Conservation (phyloP, 2,113 vertebrate genomes). For the Leiothrix lutea region DNA sequence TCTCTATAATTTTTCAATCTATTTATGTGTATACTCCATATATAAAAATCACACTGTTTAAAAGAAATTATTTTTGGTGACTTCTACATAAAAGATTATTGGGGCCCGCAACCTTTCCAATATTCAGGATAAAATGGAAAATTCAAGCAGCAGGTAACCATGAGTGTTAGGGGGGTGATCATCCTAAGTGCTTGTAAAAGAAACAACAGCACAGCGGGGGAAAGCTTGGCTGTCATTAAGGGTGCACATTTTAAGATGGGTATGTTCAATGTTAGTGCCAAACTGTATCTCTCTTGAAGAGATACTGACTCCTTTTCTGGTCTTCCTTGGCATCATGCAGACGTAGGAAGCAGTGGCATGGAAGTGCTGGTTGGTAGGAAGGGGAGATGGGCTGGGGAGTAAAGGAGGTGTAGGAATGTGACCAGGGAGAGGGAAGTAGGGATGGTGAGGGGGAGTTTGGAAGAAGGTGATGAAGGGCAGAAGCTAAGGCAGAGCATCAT, state of each 20-base stretch:
- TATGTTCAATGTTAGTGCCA: neutral
- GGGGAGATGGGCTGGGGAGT: neutral
- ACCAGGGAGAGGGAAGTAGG: neutral
- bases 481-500: neutral
- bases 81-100: neutral
- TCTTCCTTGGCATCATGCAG: neutral
- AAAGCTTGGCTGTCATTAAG: neutral
- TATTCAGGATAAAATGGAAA: neutral
- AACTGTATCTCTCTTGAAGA: neutral
- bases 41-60: neutral
- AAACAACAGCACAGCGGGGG: neutral
- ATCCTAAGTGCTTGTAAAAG: neutral
- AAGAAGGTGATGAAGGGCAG: neutral
- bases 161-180: neutral
- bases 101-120: neutral
- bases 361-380: neutral
- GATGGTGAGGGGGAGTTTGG: fast-evolving
- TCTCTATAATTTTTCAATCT: neutral
- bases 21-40: neutral
- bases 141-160: neutral
- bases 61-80: neutral
- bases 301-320: neutral
- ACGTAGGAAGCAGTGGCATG: neutral
- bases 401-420: neutral
- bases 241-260: neutral